Percentiles rank a stretch among this genome's conserved stretches.
phyloP scores from a whole-genome alignment of 2,888 invertebrate species.

The Anagyrus pseudococci region DNA sequence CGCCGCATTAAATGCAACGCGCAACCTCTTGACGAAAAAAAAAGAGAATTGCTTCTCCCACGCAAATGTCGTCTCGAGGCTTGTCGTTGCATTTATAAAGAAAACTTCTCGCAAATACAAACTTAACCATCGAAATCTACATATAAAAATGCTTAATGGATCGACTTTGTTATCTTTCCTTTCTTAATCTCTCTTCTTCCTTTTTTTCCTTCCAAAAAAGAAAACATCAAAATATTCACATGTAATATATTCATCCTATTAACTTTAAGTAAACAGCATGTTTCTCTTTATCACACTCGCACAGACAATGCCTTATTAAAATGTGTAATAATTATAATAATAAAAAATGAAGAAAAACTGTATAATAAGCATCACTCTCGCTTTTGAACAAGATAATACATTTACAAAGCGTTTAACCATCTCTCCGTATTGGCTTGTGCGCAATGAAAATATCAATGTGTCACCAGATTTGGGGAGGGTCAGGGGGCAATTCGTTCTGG shows the following conservation, averaged over 20 bases:
- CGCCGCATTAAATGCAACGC: conserved; percentile 30
- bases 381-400: conserved; percentile 19
- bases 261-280: conserved; percentile 22
- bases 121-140: conserved; percentile 41
- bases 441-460: background rate
- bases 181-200: conserved; percentile 1
- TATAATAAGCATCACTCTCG: conserved; percentile 22
- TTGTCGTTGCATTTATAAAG: conserved; percentile 31
- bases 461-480: background rate
- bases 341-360: conserved; percentile 2
- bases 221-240: conserved; percentile 23
- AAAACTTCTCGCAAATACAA: conserved; percentile 40
- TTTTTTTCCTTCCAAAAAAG: background rate
- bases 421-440: background rate
- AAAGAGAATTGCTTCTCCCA: conserved; percentile 13
- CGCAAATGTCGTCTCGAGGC: conserved; percentile 26
- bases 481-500: background rate
- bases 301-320: conserved; percentile 31
- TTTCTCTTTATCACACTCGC: conserved; percentile 14
- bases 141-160: conserved; percentile 30
- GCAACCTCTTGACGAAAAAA: conserved; percentile 16
- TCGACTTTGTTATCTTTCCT: conserved; percentile 4
- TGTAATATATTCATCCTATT: conserved; percentile 20
- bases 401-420: background rate
- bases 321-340: conserved; percentile 14